A percentile compares a stretch with the other conserved stretches of the same genome.
Conservation (phyloP, 1,140 invertebrate species). For the Lutraria rhynchaena region DNA sequence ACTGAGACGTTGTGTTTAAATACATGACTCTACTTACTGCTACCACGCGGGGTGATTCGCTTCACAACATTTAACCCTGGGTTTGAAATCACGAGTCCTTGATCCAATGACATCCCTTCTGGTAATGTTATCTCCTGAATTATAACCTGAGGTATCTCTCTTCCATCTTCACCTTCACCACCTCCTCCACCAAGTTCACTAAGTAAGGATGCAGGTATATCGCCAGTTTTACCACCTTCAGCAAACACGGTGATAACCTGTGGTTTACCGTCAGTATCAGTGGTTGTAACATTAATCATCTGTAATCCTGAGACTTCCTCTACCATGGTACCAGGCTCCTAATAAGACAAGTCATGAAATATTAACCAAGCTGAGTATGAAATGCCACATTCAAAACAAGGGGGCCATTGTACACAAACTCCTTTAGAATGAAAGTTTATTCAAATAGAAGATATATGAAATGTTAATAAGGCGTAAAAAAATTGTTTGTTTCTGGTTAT, state of each 20-base stretch:
- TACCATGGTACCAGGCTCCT: constrained; percentile 28
- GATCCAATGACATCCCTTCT: constrained; percentile 45
- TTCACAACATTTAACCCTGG: background rate
- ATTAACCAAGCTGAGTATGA: too few species aligned
- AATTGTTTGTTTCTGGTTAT: too few species aligned
- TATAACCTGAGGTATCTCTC: constrained; percentile 39
- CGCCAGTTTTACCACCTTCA: background rate
- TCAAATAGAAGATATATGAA: too few species aligned
- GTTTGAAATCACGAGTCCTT: constrained; percentile 33
- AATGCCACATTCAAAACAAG: too few species aligned
- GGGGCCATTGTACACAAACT: too few species aligned
- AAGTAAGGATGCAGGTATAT: constrained; percentile 6
- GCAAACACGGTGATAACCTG: constrained; percentile 54
- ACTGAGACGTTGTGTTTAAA: too few species aligned
- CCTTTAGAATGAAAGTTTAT: too few species aligned
- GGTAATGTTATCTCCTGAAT: constrained; percentile 55
- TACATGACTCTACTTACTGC: constrained; percentile 15
- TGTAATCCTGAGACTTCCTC: constrained; percentile 46
- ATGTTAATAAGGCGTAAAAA: too few species aligned
- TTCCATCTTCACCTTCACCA: background rate
- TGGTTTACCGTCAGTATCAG: constrained; percentile 21
- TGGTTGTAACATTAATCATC: constrained; percentile 27
- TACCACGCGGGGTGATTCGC: constrained; percentile 53
- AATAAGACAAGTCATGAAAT: too few species aligned
- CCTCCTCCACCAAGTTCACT: background rate